These are phyloP conservation scores for Odobenus rosmarus DNA, from an alignment of 2,113 vertebrate species.

Conservation along the genomic window DNA sequence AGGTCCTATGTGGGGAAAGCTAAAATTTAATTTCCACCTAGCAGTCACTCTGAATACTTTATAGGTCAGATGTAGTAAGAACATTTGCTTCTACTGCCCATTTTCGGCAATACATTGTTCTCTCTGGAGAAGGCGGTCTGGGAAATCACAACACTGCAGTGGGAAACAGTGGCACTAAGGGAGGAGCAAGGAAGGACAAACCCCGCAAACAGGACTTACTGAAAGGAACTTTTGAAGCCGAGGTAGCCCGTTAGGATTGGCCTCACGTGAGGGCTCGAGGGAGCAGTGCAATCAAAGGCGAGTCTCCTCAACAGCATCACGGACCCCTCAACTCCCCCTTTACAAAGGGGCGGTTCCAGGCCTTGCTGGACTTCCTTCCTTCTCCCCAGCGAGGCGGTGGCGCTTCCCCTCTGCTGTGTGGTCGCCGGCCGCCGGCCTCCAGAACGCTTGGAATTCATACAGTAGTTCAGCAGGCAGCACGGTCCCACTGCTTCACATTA, in stretches of 20 bases:
- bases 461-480: constrained; percentile 82
- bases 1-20: constrained; percentile 50
- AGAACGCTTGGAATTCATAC: constrained; percentile 55
- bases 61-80: constrained; percentile 63
- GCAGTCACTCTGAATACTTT: constrained; percentile 68
- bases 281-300: constrained; percentile 81
- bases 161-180: constrained; percentile 78
- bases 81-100: constrained; percentile 72
- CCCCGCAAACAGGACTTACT: constrained; percentile 80
- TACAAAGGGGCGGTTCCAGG: not conserved
- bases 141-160: constrained; percentile 78
- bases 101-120: constrained; percentile 67
- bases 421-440: constrained; percentile 65
- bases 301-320: constrained; percentile 65
- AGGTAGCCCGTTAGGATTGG: constrained; percentile 88
- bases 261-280: constrained; percentile 73
- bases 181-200: constrained; percentile 68
- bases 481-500: constrained; percentile 78
- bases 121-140: constrained; percentile 58
- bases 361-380: constrained; percentile 40
- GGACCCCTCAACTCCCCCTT: constrained; percentile 66
- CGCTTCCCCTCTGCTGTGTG: constrained; percentile 48
- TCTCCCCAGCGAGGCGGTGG: constrained; percentile 34
- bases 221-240: constrained; percentile 85
- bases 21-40: constrained; percentile 61